Percentiles rank a stretch among this genome's conserved stretches.
These are phyloP conservation scores for Stenurella melanura DNA, from an alignment of 2,888 invertebrate species.

Conservation along the genomic window DNA sequence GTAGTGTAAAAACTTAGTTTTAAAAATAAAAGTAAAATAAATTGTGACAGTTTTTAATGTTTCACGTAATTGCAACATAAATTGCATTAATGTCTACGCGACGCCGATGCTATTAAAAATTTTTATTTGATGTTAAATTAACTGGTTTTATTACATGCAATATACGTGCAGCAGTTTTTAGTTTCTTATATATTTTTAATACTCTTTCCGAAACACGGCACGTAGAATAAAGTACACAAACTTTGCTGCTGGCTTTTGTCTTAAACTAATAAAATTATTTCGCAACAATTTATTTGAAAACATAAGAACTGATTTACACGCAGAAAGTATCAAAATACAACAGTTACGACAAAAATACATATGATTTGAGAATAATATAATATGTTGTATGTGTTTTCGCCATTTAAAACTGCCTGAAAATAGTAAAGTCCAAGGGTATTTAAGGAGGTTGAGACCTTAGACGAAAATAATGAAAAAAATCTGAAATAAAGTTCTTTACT, in stretches of 20 bases:
- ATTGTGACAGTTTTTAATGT: background rate
- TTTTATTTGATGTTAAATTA: constrained; percentile 31
- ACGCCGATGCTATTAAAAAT: constrained; percentile 16
- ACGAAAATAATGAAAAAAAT: too few species aligned
- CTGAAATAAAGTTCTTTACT: too few species aligned
- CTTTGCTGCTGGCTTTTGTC: background rate
- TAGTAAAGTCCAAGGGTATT: too few species aligned
- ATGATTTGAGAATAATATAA: background rate
- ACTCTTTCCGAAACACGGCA: background rate
- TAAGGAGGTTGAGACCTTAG: too few species aligned
- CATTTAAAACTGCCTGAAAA: too few species aligned
- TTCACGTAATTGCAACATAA: constrained; percentile 18
- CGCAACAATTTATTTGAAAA: background rate
- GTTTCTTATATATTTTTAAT: constrained; percentile 16
- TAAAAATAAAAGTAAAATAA: background rate
- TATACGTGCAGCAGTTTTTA: constrained; percentile 24
- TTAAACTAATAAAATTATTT: constrained; percentile 3
- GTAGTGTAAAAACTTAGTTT: background rate
- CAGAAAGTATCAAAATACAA: background rate
- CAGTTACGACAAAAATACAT: too few species aligned
- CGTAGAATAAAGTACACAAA: constrained; percentile 12
- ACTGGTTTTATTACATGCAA: constrained; percentile 31
- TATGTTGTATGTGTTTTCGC: background rate
- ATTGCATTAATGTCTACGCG: constrained; percentile 21
- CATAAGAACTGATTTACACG: background rate